phyloP scores from a whole-genome alignment of 1,140 invertebrate species.

The Meloidogyne exigua region DNA sequence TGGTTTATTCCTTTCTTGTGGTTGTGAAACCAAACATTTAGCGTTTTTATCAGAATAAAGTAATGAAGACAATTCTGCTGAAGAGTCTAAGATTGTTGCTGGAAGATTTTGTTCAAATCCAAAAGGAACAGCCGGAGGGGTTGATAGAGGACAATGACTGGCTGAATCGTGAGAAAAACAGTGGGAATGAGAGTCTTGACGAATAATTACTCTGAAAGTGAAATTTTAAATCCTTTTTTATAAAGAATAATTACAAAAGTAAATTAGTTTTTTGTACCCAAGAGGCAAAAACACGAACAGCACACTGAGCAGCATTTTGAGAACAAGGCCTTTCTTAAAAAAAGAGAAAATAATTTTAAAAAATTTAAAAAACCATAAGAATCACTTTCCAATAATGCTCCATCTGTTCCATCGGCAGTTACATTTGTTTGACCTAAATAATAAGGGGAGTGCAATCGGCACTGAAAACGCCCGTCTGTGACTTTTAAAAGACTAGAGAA shows the following conservation, averaged over 20 bases:
- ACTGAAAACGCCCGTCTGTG: constrained; percentile 25
- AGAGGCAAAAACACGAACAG: constrained; percentile 59
- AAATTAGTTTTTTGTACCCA: constrained; percentile 59
- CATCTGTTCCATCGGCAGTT: constrained; percentile 14
- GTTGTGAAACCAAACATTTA: constrained; percentile 12
- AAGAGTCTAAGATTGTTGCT: not conserved
- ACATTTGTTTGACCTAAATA: constrained; percentile 33
- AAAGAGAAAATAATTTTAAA: not conserved
- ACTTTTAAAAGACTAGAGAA: constrained; percentile 30
- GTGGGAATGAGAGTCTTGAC: constrained; percentile 31
- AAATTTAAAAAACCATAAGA: constrained; percentile 38
- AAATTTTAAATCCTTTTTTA: not conserved
- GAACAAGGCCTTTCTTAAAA: constrained; percentile 54
- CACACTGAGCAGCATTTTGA: constrained; percentile 58
- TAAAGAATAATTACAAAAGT: constrained; percentile 45
- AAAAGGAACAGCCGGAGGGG: constrained; percentile 31
- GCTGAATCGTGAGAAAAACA: constrained; percentile 29
- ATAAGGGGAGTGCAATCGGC: constrained; percentile 26
- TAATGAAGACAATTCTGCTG: not conserved
- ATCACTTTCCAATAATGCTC: constrained; percentile 26
- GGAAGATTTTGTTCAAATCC: constrained; percentile 25
- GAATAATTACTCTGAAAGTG: constrained; percentile 15
- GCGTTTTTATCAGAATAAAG: not conserved
- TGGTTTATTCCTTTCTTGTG: constrained; percentile 34
- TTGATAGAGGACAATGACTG: constrained; percentile 33